Evolutionary conservation across 2,113 vertebrate genomes (phyloP).

Genomic region (Hypocryptadius cinnamomeus): DNA sequence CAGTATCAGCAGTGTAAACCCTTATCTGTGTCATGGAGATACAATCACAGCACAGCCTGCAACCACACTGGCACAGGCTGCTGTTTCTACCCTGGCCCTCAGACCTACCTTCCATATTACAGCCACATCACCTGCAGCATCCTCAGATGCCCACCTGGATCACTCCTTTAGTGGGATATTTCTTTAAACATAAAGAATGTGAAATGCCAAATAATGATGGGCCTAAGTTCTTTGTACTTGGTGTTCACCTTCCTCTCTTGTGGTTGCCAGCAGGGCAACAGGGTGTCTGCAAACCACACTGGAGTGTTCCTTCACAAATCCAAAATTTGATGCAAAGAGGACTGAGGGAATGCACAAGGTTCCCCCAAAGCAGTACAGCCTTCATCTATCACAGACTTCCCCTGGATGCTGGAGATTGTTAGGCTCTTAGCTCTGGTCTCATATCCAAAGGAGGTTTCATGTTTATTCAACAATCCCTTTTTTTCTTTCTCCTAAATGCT

Average conservation of each 20-base stretch:
- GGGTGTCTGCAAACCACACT: background rate
- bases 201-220: fast-evolving
- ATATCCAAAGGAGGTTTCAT: fast-evolving
- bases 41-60: background rate
- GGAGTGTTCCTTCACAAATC: background rate
- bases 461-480: background rate
- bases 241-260: background rate
- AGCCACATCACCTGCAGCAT: background rate
- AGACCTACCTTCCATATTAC: background rate
- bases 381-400: background rate
- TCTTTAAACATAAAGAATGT: background rate
- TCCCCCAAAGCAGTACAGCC: background rate
- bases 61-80: background rate
- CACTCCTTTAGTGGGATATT: background rate
- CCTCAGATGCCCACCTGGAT: background rate
- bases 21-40: background rate
- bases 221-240: background rate
- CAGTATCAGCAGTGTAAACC: fast-evolving
- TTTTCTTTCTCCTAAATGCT: background rate
- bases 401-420: background rate
- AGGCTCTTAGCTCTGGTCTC: background rate
- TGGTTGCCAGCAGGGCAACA: background rate
- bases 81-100: background rate
- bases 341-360: background rate
- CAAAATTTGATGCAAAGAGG: background rate